Conservation (phyloP, 2,797 vertebrate species). For the Sebastes aleutianus region DNA sequence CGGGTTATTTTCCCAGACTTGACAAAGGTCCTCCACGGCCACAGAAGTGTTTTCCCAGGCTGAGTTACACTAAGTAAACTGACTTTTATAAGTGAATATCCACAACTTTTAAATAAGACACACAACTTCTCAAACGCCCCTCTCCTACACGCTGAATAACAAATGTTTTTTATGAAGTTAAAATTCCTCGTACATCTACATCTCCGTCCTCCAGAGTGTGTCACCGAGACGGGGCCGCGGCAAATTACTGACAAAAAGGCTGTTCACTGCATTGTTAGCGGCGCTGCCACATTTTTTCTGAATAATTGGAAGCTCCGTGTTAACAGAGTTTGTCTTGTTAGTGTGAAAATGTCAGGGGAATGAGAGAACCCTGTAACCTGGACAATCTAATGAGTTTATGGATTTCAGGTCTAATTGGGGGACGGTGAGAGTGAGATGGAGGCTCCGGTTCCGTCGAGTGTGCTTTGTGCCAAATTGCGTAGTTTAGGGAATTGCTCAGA, state of each 20-base stretch:
- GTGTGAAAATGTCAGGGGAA: slow-evolving; percentile 54
- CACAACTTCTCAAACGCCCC: background rate
- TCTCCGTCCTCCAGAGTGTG: slow-evolving; percentile 1
- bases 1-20: no score
- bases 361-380: slow-evolving; percentile 53
- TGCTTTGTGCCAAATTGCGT: slow-evolving; percentile 18
- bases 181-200: background rate
- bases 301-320: slow-evolving; percentile 71
- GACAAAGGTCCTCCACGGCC: no score
- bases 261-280: slow-evolving; percentile 22
- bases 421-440: slow-evolving; percentile 32
- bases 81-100: background rate
- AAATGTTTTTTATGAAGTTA: background rate
- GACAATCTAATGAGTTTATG: slow-evolving; percentile 73
- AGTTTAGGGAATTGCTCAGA: slow-evolving; percentile 28
- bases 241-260: slow-evolving; percentile 52
- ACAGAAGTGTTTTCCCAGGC: background rate
- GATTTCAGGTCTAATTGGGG: slow-evolving; percentile 74
- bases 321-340: slow-evolving; percentile 75
- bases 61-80: background rate
- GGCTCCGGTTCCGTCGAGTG: slow-evolving; percentile 17
- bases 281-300: slow-evolving; percentile 16
- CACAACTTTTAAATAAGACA: background rate
- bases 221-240: background rate
- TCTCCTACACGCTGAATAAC: background rate